Evolutionary conservation across 2,113 vertebrate genomes (phyloP).

Genomic region (Poecile atricapillus): DNA sequence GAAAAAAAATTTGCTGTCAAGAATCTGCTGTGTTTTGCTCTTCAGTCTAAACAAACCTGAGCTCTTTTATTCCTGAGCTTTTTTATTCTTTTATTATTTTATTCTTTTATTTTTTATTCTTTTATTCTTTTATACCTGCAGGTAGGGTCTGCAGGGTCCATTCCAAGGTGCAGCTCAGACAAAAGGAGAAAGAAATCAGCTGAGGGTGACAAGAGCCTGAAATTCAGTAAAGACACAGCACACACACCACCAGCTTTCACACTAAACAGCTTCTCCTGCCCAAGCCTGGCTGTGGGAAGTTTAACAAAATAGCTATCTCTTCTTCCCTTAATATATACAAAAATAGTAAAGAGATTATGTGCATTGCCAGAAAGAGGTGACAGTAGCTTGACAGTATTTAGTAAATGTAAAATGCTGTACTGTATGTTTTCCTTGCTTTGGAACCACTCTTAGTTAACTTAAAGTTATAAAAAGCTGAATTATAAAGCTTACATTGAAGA

Average conservation of each 20-base stretch:
- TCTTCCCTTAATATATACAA: not conserved
- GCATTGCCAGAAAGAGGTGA: not conserved
- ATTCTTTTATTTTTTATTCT: too few species aligned
- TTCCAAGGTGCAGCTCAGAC: not conserved
- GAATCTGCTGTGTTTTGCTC: not conserved
- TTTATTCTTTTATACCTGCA: not conserved
- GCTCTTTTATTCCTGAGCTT: not conserved
- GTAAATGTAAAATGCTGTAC: not conserved
- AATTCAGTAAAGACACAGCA: not conserved
- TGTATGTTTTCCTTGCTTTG: not conserved
- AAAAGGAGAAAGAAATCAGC: not conserved
- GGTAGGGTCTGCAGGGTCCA: not conserved
- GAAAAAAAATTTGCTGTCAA: not conserved
- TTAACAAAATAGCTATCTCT: not conserved
- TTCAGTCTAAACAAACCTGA: not conserved
- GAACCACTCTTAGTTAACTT: not conserved
- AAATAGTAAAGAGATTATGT: not conserved
- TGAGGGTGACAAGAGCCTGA: not conserved
- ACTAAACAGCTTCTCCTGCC: not conserved
- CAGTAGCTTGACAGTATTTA: not conserved
- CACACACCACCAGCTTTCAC: not conserved
- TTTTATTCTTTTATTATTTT: too few species aligned
- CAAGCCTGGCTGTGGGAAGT: not conserved
- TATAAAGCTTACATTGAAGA: not conserved
- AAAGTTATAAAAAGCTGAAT: not conserved